Evolutionary conservation across 2,888 invertebrate genomes (phyloP).

Genomic region (Noctua janthina): DNA sequence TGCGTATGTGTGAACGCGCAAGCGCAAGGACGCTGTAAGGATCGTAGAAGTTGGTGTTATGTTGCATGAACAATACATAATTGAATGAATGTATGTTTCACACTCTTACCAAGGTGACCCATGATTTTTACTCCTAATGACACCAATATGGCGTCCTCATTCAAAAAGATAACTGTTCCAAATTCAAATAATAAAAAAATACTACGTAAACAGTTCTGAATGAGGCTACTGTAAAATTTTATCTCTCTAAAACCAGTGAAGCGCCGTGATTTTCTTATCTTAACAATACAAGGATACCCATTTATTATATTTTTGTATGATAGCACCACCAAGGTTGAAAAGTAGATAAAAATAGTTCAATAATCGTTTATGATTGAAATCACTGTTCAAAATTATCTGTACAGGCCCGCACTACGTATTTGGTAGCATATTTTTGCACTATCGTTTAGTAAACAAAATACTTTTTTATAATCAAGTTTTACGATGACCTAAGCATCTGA

Average conservation of each 20-base stretch:
- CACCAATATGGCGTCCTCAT: slow-evolving; percentile 32
- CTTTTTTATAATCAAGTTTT: slow-evolving; percentile 10
- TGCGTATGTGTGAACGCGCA: too few species aligned
- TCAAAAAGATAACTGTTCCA: slow-evolving; percentile 23
- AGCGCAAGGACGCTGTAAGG: neutral
- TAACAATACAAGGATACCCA: slow-evolving; percentile 28
- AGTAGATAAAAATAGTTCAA: slow-evolving; percentile 36
- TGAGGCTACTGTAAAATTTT: slow-evolving; percentile 32
- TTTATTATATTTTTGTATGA: slow-evolving; percentile 23
- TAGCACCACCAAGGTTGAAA: slow-evolving; percentile 40
- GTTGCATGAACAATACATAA: neutral
- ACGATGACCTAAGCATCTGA: neutral
- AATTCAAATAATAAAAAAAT: slow-evolving; percentile 37
- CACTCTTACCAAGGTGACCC: slow-evolving; percentile 7
- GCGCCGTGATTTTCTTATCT: slow-evolving; percentile 53
- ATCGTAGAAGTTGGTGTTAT: neutral
- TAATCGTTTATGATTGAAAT: slow-evolving; percentile 38
- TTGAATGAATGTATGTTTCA: neutral
- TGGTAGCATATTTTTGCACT: slow-evolving; percentile 8
- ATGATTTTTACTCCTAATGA: neutral
- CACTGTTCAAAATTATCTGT: slow-evolving; percentile 33
- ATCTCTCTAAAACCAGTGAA: slow-evolving; percentile 24
- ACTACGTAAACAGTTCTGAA: slow-evolving; percentile 35
- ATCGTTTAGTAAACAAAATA: slow-evolving; percentile 16
- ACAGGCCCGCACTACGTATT: too few species aligned